Evolutionary conservation across 2,113 vertebrate species (phyloP), one percentile per base, ranked within the genome.

Genomic region (Tyto alba): DNA sequence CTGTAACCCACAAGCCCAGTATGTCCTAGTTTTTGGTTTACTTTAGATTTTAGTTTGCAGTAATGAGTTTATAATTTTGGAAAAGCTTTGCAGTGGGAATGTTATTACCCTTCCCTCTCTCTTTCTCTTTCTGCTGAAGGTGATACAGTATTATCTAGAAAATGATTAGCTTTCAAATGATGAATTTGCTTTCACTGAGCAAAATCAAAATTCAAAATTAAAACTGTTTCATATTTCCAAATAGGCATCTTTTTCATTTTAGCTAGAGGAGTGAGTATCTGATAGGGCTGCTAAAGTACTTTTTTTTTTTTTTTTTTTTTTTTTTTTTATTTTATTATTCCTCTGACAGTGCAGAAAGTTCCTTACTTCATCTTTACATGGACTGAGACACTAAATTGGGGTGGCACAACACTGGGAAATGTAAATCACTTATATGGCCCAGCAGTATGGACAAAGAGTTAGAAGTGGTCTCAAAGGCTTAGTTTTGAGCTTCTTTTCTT

Each of bases 11-110:
- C 89, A 77, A 97, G 95, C 93, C 85, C 75, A 79, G 95, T 36
- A 57, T 96, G 96, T 88, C 97, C 97, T 97, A 96, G 85, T 97
- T 98, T 96, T 91, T 45, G 38, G 72, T n/a, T 45, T 90, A 59
- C 64, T 91, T 96, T n/a, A 74, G 92, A 16, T 75, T 96, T 75
- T 36, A 85, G 62, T 76, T 85, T 63, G 41, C 77, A 88, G 53
- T 89, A 91, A 92, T 87, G 88, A 90, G 67, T 95, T 97, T 90
- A 95, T 87, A 88, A 92, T 94, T 84, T 94, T 23, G 63, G 82
- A 63, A 81, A 64, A 40, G 89, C 74, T 96, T 86, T 86, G 66
- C 52, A 34, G 13, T 11, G n/a, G 67, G 27, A 88, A 85, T 43
- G 52, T 67, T 86, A 69, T 77, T 84, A 80, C 63, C 73, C 45